Evolutionary conservation across 2,113 vertebrate genomes (phyloP).

Genomic region (Orthochromis indermauri): DNA sequence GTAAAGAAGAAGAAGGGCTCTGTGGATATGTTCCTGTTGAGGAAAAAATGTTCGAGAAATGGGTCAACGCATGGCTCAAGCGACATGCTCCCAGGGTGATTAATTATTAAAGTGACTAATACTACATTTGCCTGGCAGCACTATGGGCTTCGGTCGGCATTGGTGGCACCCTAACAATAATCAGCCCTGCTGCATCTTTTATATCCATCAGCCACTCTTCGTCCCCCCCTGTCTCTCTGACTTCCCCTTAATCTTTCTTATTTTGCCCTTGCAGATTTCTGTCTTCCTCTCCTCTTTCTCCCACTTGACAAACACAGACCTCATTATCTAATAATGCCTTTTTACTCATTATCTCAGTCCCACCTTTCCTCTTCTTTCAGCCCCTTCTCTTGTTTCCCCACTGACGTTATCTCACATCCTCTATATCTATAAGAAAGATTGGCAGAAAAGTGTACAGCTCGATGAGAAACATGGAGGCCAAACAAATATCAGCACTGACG

Average conservation of each 20-base stretch:
- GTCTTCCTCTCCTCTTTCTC: conserved; percentile 7
- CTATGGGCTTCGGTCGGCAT: conserved; percentile 54
- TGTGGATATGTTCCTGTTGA: conserved; percentile 49
- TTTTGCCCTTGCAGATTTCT: conserved; percentile 45
- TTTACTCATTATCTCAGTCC: conserved; percentile 27
- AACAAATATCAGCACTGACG: conserved; percentile 36
- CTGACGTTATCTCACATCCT: conserved; percentile 14
- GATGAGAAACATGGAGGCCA: conserved; percentile 44
- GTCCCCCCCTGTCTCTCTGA: neutral
- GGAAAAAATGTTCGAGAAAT: conserved; percentile 62
- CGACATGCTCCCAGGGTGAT: conserved; percentile 69
- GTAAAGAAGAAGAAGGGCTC: conserved; percentile 6
- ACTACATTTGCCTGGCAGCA: conserved; percentile 69
- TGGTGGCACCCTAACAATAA: conserved; percentile 60
- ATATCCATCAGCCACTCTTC: conserved; percentile 8
- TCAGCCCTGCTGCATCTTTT: conserved; percentile 44
- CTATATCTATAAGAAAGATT: conserved; percentile 19
- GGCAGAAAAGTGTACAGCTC: conserved; percentile 16
- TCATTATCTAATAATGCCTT: conserved; percentile 49
- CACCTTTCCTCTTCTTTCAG: conserved; percentile 14
- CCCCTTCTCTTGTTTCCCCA: conserved; percentile 15
- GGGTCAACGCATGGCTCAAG: conserved; percentile 66
- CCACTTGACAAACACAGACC: conserved; percentile 25
- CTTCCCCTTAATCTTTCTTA: conserved; percentile 48
- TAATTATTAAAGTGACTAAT: conserved; percentile 79